Base-by-base conservation (phyloP, 2,888 invertebrate genomes). In the Dione vanillae region DNA sequence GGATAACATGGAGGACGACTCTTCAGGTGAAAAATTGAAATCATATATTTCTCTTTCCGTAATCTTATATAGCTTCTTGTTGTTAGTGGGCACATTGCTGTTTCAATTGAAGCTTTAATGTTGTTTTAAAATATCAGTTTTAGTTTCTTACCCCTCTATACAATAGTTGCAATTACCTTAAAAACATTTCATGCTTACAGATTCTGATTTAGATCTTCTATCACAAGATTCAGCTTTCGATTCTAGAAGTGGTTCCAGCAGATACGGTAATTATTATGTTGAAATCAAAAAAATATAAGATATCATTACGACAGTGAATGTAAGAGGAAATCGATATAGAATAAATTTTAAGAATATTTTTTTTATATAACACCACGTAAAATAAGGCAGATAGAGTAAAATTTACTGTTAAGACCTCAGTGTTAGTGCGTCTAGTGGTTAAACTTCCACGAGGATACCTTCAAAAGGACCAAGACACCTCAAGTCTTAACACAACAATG, bases 161-260 rank as follows among this genome's bases (percentile, higher is more conserved):
- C 12, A 52, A 20, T 65, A 41, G 37, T 40, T 10, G 12, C 40
- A 40, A 40, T 52, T 51, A 65, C 49, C 8, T 16, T 35, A 0
- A 9, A 27, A 2, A 27, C 27, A 5, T 5, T 59, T 14, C 7
- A 11, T 64, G 0, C 16, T 43, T 45, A 7, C 16, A 0, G 85
- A 85, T 1, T 83, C 87, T 0, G 83, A 86, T n/a, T 70, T 75
- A 5, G 88, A 88, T 41, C 14, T 82, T 0, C 19, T 76, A 16
- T 91, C 91, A 0, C 72, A 85, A 65, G 88, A 85, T 74, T 90
- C 91, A 1, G 83, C 78, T 0, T 59, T 81, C 2, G 90, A 89
- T 76, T 85, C 86, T 0, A 83, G 80, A 74, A 90, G 88, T 75
- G 85, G 82, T 8, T 86, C 90, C 0, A 85, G 85, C 65, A 81